phyloP scores from a whole-genome alignment of 2,113 vertebrate species.

The Coptodon bakossiorum region DNA sequence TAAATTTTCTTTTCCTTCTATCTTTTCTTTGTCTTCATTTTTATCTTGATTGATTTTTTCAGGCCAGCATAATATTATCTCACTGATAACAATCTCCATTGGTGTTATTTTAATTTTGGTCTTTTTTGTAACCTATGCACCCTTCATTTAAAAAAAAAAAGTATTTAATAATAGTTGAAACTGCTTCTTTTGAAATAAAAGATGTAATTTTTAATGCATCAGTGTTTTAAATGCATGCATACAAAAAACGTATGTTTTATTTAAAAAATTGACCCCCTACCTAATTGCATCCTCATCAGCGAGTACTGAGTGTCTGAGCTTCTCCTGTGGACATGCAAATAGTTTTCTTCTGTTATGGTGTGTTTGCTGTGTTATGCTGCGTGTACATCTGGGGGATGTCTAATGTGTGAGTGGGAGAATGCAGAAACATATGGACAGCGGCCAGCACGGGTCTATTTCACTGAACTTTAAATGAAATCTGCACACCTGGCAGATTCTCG shows the following conservation, averaged over 20 bases:
- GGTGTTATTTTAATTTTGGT: not conserved
- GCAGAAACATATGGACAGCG: constrained; percentile 41
- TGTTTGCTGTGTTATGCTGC: not conserved
- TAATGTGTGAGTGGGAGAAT: not conserved
- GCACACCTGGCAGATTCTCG: constrained; percentile 20
- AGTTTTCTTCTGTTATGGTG: not conserved
- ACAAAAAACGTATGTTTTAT: not conserved
- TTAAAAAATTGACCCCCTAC: not conserved
- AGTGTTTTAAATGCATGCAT: not conserved
- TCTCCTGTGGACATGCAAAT: not conserved
- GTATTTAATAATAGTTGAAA: not conserved
- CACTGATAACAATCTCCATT: not conserved
- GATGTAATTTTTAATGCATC: not conserved
- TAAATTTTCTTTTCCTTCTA: not conserved
- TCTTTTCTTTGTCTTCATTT: not conserved
- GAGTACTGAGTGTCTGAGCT: not conserved
- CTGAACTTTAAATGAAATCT: constrained; percentile 46
- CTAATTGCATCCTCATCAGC: not conserved
- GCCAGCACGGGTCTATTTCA: not conserved
- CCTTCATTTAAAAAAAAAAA: not conserved
- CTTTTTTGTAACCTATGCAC: not conserved
- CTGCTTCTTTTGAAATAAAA: not conserved
- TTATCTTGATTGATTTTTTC: not conserved
- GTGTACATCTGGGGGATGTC: constrained; percentile 18
- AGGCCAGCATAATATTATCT: not conserved